Conservation (phyloP, 1,140 invertebrate species). For the Prorops nasuta region DNA sequence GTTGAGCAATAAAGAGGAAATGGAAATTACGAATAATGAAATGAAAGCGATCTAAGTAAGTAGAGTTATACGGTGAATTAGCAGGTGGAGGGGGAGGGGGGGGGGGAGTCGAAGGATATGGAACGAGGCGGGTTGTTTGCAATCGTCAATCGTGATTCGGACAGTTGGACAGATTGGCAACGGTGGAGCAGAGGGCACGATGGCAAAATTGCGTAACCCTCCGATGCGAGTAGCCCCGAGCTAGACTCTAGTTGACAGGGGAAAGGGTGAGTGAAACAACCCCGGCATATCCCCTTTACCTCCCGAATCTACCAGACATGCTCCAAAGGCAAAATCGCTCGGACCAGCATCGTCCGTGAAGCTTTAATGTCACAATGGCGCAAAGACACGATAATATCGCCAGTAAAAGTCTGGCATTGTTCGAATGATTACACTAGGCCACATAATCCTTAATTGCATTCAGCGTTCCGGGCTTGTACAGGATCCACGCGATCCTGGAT, state of each 20-base stretch:
- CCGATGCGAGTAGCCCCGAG: conserved; percentile 14
- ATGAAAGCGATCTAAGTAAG: too few relatives aligned
- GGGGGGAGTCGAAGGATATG: background rate
- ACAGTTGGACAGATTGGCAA: conserved; percentile 26
- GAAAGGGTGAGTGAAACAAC: conserved; percentile 33
- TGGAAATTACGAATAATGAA: too few relatives aligned
- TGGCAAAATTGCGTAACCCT: conserved; percentile 23
- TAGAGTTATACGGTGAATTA: too few relatives aligned
- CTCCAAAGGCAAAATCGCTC: conserved; percentile 14
- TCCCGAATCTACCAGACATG: background rate
- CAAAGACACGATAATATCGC: conserved; percentile 35
- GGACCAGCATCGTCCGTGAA: conserved; percentile 23
- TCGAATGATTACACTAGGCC: conserved; percentile 41
- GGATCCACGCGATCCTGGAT: conserved; percentile 12
- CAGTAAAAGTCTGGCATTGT: conserved; percentile 46
- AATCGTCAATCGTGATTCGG: conserved; percentile 36
- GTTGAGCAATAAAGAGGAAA: too few relatives aligned
- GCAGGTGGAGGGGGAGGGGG: too few relatives aligned
- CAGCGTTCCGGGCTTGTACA: conserved; percentile 12
- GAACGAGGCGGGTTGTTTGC: conserved; percentile 13
- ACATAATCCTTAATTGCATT: conserved; percentile 50
- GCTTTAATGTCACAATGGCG: conserved; percentile 33
- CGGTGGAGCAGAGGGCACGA: conserved; percentile 18
- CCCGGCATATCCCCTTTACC: conserved; percentile 11
- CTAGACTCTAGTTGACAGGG: conserved; percentile 21